Evolutionary conservation across 2,113 vertebrate species (phyloP).

Genomic region (Cottus gobio): DNA sequence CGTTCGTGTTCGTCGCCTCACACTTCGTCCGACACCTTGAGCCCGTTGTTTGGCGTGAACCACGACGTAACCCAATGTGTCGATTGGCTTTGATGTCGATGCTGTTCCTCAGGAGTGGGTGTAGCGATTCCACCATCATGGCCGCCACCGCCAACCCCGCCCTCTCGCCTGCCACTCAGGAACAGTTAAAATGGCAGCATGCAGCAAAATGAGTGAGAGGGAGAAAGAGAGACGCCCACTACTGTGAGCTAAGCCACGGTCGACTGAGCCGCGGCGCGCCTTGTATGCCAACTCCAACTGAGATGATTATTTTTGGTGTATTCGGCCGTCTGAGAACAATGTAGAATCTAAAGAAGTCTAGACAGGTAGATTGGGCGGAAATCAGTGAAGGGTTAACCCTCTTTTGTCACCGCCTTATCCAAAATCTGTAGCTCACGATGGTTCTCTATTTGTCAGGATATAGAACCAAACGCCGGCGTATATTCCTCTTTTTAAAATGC

Average conservation of each 20-base stretch:
- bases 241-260: slow-evolving; percentile 60
- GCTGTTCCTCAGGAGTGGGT: slow-evolving; percentile 68
- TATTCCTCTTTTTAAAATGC: background rate
- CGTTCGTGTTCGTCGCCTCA: background rate
- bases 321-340: slow-evolving; percentile 21
- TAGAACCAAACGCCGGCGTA: background rate
- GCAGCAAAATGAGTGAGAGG: slow-evolving; percentile 74
- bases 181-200: slow-evolving; percentile 84
- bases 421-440: background rate
- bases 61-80: slow-evolving; percentile 29
- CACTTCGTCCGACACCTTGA: background rate
- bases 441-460: background rate
- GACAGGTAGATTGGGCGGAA: slow-evolving; percentile 38
- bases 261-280: slow-evolving; percentile 52
- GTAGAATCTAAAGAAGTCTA: slow-evolving; percentile 21
- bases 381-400: slow-evolving; percentile 24
- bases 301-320: slow-evolving; percentile 55
- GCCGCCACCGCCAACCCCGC: slow-evolving; percentile 77
- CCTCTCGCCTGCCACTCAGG: slow-evolving; percentile 79
- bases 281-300: slow-evolving; percentile 45
- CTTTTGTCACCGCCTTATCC: slow-evolving; percentile 38
- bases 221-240: slow-evolving; percentile 71
- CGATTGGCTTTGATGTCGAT: slow-evolving; percentile 55
- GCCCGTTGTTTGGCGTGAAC: slow-evolving; percentile 32
- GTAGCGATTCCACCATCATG: slow-evolving; percentile 75